Conservation (phyloP, 1,140 invertebrate species). For the Streblospio benedicti region DNA sequence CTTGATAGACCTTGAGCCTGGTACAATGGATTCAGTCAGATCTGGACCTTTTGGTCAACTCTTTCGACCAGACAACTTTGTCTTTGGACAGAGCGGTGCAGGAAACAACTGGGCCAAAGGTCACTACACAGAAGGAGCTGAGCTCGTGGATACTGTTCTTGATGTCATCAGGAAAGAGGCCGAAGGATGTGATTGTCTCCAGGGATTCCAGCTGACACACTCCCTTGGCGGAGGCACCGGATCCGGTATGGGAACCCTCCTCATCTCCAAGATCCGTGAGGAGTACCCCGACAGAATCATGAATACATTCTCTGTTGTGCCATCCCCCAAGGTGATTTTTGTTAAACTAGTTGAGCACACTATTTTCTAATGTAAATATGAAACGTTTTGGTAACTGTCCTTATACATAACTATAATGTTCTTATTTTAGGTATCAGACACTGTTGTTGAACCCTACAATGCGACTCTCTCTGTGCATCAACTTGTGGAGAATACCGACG, state of each 20-base stretch:
- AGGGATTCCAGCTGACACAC: slow-evolving; percentile 65
- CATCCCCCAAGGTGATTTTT: slow-evolving; percentile 23
- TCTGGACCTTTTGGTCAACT: slow-evolving; percentile 42
- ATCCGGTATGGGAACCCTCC: slow-evolving; percentile 74
- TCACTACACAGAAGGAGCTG: slow-evolving; percentile 76
- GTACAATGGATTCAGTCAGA: slow-evolving; percentile 43
- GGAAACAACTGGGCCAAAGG: slow-evolving; percentile 85
- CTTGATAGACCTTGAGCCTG: slow-evolving; percentile 60
- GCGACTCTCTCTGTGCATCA: slow-evolving; percentile 47
- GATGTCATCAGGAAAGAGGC: slow-evolving; percentile 41
- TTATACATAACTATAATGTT: too few species aligned
- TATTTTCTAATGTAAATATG: too few species aligned
- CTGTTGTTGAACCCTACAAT: slow-evolving; percentile 71
- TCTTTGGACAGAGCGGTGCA: slow-evolving; percentile 58
- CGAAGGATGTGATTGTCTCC: slow-evolving; percentile 66
- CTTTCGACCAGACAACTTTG: slow-evolving; percentile 42
- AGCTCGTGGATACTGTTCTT: slow-evolving; percentile 38
- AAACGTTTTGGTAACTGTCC: too few species aligned
- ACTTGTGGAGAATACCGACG: slow-evolving; percentile 40
- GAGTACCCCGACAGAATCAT: slow-evolving; percentile 49
- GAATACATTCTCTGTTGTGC: slow-evolving; percentile 37
- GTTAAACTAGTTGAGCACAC: too few species aligned
- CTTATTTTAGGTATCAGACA: slow-evolving; percentile 64
- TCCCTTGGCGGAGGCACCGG: slow-evolving; percentile 73
- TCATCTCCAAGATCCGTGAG: slow-evolving; percentile 52